Evolutionary conservation across 1,140 invertebrate species (phyloP).

Genomic region (Drosophila punjabiensis): DNA sequence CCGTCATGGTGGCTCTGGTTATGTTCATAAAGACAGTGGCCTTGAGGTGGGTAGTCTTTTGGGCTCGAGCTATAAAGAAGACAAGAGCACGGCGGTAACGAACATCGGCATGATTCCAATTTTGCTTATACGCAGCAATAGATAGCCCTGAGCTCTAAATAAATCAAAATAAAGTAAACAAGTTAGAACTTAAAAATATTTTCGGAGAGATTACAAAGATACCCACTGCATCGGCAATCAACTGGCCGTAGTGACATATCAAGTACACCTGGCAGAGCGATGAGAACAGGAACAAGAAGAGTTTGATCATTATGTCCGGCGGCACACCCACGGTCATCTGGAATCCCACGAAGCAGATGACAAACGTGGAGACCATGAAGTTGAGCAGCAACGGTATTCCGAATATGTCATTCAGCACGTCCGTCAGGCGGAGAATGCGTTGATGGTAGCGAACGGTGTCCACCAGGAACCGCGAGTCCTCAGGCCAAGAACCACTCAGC

Average conservation of each 20-base stretch:
- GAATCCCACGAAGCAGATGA: conserved; percentile 78
- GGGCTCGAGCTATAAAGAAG: conserved; percentile 63
- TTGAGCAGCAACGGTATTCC: conserved; percentile 65
- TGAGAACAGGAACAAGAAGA: conserved; percentile 59
- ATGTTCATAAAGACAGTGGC: conserved; percentile 70
- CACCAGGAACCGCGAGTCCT: conserved; percentile 34
- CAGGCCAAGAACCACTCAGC: conserved; percentile 31
- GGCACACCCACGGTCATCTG: conserved; percentile 70
- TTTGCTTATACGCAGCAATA: conserved; percentile 66
- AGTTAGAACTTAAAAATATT: neutral
- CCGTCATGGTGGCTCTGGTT: conserved; percentile 65
- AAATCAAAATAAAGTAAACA: neutral
- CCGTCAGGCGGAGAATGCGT: conserved; percentile 34
- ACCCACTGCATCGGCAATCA: conserved; percentile 66
- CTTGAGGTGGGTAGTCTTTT: conserved; percentile 61
- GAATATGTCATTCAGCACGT: conserved; percentile 61
- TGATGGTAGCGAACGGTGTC: conserved; percentile 58
- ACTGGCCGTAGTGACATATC: conserved; percentile 71
- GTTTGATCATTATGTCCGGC: conserved; percentile 60
- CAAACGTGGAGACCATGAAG: conserved; percentile 73
- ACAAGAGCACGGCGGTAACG: conserved; percentile 64
- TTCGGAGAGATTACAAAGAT: neutral
- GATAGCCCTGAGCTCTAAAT: conserved; percentile 61
- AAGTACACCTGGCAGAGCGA: conserved; percentile 65
- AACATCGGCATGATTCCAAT: conserved; percentile 67